phyloP scores from a whole-genome alignment of 2,113 vertebrate genomes.

The Cyphomyrus plagiostoma region DNA sequence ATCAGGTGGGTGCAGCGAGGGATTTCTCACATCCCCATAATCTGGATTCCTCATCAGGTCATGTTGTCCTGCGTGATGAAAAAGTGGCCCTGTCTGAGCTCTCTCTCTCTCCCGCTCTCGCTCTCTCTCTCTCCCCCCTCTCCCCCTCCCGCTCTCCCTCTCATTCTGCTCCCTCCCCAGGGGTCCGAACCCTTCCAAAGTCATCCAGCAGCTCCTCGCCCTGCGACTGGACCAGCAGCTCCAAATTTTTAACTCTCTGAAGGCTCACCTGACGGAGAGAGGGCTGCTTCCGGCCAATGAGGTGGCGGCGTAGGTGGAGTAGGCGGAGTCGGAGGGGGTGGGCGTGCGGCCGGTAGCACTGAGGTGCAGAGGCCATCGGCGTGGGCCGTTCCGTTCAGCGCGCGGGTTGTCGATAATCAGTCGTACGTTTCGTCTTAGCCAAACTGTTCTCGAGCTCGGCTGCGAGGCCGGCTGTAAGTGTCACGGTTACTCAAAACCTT shows the following conservation, averaged over 20 bases:
- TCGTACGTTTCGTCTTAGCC: constrained; percentile 27
- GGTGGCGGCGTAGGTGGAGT: constrained; percentile 50
- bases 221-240: constrained; percentile 89
- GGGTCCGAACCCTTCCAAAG: constrained; percentile 88
- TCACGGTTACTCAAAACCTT: constrained; percentile 34
- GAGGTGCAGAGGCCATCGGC: constrained; percentile 26
- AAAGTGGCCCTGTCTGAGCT: not conserved
- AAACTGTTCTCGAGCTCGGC: constrained; percentile 33
- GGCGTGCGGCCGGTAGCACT: not conserved
- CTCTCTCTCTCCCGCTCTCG: not conserved
- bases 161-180: constrained; percentile 46
- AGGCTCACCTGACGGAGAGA: constrained; percentile 78
- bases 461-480: constrained; percentile 37
- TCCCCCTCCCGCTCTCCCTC: no score
- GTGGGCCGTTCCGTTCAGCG: constrained; percentile 54
- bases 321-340: not conserved
- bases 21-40: not conserved
- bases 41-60: not conserved
- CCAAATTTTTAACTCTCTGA: constrained; percentile 89
- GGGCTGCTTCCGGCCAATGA: constrained; percentile 69
- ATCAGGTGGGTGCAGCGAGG: constrained; percentile 71
- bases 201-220: constrained; percentile 93
- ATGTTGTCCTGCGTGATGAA: not conserved
- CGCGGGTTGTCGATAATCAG: not conserved
- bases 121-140: not conserved